phyloP scores from a whole-genome alignment of 2,113 vertebrate species.

The Eulemur macaco region DNA sequence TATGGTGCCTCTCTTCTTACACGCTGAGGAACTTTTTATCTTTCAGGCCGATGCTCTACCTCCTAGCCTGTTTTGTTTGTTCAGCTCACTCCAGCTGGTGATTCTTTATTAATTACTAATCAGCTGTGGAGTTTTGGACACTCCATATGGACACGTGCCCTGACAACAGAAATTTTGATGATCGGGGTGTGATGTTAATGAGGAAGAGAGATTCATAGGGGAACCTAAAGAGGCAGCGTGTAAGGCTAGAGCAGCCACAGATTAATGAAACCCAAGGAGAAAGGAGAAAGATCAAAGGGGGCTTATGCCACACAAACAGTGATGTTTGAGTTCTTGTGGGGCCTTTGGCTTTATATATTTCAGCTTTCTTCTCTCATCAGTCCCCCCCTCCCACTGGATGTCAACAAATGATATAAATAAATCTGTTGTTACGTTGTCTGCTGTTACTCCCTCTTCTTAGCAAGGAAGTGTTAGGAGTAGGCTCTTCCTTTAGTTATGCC shows the following conservation, averaged over 20 bases:
- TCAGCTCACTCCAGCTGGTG: not conserved
- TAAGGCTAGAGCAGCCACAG: not conserved
- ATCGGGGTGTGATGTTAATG: not conserved
- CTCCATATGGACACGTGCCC: rapidly evolving
- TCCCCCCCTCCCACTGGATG: not conserved
- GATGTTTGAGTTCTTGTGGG: not conserved
- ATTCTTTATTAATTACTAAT: not conserved
- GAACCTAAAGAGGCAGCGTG: not conserved
- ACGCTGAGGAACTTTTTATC: not conserved
- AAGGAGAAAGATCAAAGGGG: not conserved
- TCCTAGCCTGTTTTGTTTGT: not conserved
- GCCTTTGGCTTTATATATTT: not conserved
- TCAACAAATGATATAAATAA: not conserved
- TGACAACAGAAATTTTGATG: not conserved
- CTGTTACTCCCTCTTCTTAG: not conserved
- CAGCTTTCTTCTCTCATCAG: not conserved
- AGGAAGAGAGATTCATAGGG: not conserved
- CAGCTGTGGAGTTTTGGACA: not conserved
- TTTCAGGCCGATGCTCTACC: not conserved
- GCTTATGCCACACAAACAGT: no score
- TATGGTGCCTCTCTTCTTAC: not conserved
- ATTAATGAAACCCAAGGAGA: not conserved
- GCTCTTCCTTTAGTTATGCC: not conserved
- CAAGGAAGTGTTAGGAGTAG: not conserved
- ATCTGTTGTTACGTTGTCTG: not conserved